These are phyloP conservation scores for Diorhabda sublineata DNA, from an alignment of 1,140 invertebrate species.

Conservation along the genomic window DNA sequence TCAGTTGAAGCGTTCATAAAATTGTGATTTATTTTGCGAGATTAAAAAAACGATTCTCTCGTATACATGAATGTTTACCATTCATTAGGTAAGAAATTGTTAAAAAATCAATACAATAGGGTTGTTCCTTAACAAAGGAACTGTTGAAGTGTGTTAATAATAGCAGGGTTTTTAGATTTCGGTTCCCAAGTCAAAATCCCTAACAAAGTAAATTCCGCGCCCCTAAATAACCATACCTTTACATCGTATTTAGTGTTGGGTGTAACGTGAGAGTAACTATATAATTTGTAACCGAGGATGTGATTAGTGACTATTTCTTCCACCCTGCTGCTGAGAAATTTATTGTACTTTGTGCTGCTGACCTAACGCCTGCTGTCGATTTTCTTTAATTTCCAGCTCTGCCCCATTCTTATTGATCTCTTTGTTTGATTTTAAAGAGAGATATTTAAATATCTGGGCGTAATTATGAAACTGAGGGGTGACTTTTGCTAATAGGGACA, in stretches of 20 bases:
- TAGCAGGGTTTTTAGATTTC: conserved; percentile 13
- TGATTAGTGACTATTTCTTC: conserved; percentile 15
- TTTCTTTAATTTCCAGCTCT: background rate
- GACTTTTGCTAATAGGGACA: too few relatives aligned
- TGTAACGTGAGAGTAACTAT: conserved; percentile 21
- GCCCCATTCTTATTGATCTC: background rate
- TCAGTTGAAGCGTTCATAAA: too few relatives aligned
- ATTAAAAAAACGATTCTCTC: background rate
- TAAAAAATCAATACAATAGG: background rate
- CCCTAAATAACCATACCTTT: conserved; percentile 24
- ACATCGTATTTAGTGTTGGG: conserved; percentile 11
- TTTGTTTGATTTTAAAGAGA: conserved; percentile 3
- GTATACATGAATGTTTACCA: background rate
- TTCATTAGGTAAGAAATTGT: conserved; percentile 2
- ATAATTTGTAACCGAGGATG: conserved; percentile 24
- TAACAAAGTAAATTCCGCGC: conserved; percentile 16
- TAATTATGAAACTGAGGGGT: background rate
- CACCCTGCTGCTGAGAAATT: background rate
- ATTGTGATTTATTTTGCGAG: background rate
- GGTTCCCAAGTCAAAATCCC: conserved; percentile 20
- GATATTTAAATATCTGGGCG: background rate
- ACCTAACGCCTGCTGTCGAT: conserved; percentile 1
- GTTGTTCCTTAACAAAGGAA: background rate
- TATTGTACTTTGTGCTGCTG: conserved; percentile 1
- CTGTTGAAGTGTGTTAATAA: conserved; percentile 20